Evolutionary conservation across 1,140 invertebrate genomes (phyloP).

Genomic region (Ganaspis sp.): DNA sequence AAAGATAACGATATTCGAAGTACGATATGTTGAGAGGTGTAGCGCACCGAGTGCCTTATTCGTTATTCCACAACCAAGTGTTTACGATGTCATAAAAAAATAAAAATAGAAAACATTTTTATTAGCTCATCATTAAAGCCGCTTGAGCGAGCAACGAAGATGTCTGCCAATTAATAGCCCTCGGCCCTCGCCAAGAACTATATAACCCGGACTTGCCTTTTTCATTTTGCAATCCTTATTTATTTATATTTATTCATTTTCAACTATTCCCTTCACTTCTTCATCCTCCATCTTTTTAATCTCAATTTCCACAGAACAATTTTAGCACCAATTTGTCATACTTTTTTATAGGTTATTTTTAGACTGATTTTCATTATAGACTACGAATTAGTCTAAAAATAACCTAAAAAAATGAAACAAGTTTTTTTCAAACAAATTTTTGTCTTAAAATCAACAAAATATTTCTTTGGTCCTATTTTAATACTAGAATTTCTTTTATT

Average conservation of each 20-base stretch:
- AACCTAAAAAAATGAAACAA: no score
- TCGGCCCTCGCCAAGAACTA: not conserved
- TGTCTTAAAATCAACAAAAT: no score
- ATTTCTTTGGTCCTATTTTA: no score
- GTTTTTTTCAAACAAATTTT: no score
- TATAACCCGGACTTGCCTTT: conserved; percentile 9
- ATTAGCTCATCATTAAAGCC: conserved; percentile 65
- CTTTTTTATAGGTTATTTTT: no score
- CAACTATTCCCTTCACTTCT: conserved; percentile 15
- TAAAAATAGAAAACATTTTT: conserved; percentile 66
- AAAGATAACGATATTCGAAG: not conserved
- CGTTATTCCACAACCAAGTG: conserved; percentile 20
- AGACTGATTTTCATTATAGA: no score
- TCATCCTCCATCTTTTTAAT: not conserved
- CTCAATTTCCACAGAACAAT: no score
- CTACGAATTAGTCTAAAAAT: no score
- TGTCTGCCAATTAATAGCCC: conserved; percentile 59
- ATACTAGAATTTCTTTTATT: no score
- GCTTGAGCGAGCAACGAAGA: conserved; percentile 52
- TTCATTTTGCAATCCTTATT: conserved; percentile 17
- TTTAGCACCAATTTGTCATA: no score
- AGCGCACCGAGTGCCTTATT: not conserved
- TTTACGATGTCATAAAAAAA: conserved; percentile 44
- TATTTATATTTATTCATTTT: conserved; percentile 4
- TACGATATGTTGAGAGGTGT: not conserved